Evolutionary conservation across 2,888 invertebrate species (phyloP), one percentile per base, ranked within the genome.

Genomic region (Macaria notata): DNA sequence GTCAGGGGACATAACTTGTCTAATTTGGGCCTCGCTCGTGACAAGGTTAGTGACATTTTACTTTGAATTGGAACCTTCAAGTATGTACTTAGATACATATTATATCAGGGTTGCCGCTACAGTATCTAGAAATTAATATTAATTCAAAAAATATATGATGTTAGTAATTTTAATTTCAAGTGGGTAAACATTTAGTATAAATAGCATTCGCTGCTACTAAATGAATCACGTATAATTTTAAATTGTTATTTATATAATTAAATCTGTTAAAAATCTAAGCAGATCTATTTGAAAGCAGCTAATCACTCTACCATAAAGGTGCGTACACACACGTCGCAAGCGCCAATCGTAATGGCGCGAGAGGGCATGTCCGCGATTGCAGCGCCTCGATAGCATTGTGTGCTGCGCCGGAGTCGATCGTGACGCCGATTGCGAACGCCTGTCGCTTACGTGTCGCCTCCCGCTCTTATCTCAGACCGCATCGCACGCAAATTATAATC

Each of bases 401-500:
- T 80, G 80, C 82, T 71, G 78, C 72, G 70, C 75, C 73, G 77
- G 83, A 84, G 83, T 81, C 81, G 90, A 89, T 89, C 78, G 84
- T 85, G 81, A 77, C 83, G 83, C 77, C 85, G 88, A 89, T 89
- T 84, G 81, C 82, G 78, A 73, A 74, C 77, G 82, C 80, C 89
- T 89, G 89, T 90, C 90, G 86, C 86, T 89, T 86, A 87, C 83
- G 79, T 84, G 89, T 89, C 89, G 87, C 85, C 83, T 83, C 79
- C 74, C 78, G 75, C 78, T 79, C 76, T 73, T 90, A 90, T 89
- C 90, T 79, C 80, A 63, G 66, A 76, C 80, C 80, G 82, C 81
- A 90, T 91, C 90, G 86, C 88, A 91, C 90, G 90, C 90, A 90
- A 91, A 91, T 91, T 91, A 91, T 91, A 89, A 90, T 88, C 90